Base-by-base conservation (phyloP, 2,888 invertebrate genomes). In the Synanthedon formicaeformis region DNA sequence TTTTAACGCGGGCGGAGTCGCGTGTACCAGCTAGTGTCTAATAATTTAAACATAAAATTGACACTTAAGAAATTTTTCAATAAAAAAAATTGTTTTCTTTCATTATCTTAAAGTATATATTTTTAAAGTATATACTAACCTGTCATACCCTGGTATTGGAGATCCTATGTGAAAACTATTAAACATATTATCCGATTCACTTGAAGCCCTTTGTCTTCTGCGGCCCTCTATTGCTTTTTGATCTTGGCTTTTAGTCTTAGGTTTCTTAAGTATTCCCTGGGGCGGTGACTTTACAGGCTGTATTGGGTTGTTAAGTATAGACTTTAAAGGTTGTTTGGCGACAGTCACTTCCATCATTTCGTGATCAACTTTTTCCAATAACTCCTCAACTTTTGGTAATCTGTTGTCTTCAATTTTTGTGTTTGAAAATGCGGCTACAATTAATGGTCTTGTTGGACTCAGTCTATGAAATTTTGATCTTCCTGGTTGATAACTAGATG, bases 131-230 rank as follows among this genome's bases (percentile, higher is more conserved):
- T 48, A 55, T 53, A 67, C 76, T 73, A 53, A 86, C 86, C 71
- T 78, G 54, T 86, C 86, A 73, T 79, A 81, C 51, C 77, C 80
- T 14, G 77, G 70, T 61, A 77, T 71, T 1, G 81, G 78, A 50
- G 74, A 67, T 52, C 72, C 72, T 51, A 78, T 57, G 53, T 71
- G 73, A 59, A 67, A 83, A 59, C 60, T 77, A 58, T 75, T 67
- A 58, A 74, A 81, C 12, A 78, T 68, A 60, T 87, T 83, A 59
- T 88, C 88, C 53, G 88, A 88, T 75, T 88, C 88, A 71, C 88
- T 88, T 0, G 83, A 69, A 2, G 88, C 88, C 51, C 88, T 65
- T 54, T 86, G 87, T 62, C 88, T 71, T 63, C 88, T 71, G 3
- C 87, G 75, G 5, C 84, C 82, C 61, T 88, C 88, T 41, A 69